These are phyloP conservation scores for Philonicus albiceps DNA, from an alignment of 2,888 invertebrate genomes.

Conservation along the genomic window DNA sequence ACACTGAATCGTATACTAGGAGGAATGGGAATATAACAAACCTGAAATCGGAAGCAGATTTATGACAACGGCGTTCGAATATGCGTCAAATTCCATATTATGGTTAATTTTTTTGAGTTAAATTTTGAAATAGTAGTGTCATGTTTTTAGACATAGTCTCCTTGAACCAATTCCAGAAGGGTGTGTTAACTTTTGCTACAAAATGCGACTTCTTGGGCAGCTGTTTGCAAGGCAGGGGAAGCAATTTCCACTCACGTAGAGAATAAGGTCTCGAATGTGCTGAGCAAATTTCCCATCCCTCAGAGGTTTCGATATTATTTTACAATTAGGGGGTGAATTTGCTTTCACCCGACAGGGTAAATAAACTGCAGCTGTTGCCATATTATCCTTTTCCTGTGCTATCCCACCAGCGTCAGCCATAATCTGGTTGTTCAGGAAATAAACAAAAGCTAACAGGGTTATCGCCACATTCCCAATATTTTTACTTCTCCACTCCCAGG, in stretches of 20 bases:
- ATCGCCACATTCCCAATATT: not conserved
- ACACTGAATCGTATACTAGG: not conserved
- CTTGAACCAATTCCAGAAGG: not conserved
- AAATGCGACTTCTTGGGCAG: not conserved
- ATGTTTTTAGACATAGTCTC: not conserved
- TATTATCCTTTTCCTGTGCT: not conserved
- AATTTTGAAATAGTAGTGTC: not conserved
- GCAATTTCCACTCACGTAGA: not conserved
- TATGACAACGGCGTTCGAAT: not conserved
- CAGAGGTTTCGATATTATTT: not conserved
- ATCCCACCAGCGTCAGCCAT: not conserved
- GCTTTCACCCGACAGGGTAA: not conserved
- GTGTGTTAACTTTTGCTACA: not conserved
- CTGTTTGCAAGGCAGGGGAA: not conserved
- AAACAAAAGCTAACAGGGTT: not conserved
- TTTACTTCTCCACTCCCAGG: not conserved
- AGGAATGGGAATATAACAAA: not conserved
- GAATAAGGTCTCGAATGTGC: not conserved
- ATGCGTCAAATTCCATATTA: not conserved
- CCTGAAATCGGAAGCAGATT: not conserved
- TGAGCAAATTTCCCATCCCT: not conserved
- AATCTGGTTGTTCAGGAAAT: not conserved
- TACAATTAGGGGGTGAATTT: not conserved
- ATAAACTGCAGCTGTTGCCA: constrained; percentile 17
- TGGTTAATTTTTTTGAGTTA: not conserved